Conservation (phyloP, 2,888 invertebrate species). For the Brachypterus glaber region DNA sequence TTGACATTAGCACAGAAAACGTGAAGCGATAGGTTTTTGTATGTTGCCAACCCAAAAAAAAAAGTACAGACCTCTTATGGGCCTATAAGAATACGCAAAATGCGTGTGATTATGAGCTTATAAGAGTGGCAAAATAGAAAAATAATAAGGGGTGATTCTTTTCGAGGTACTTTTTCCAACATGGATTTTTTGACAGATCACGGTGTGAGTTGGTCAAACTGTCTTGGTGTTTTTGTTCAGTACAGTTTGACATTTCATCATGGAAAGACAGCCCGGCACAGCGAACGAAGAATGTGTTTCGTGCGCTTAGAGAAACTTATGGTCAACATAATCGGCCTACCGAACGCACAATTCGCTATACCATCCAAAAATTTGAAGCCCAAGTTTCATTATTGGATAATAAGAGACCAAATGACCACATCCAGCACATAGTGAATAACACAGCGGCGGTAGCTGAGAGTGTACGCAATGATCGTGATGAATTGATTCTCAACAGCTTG, state of each 20-base stretch:
- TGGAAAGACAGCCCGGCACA: background rate
- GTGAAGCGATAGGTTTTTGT: no score
- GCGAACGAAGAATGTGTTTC: constrained; percentile 8
- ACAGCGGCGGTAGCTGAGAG: constrained; percentile 3
- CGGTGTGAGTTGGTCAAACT: background rate
- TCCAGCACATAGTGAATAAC: constrained; percentile 9
- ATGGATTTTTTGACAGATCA: background rate
- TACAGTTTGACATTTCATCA: background rate
- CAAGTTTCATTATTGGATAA: constrained; percentile 14
- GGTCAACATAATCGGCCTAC: background rate
- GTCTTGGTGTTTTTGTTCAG: background rate
- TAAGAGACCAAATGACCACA: constrained; percentile 1
- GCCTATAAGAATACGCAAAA: no score
- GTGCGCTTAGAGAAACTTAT: constrained; percentile 13
- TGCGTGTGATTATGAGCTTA: no score
- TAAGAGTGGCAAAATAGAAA: no score
- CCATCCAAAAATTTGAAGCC: constrained; percentile 10
- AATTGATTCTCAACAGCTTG: constrained; percentile 5
- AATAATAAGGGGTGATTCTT: no score
- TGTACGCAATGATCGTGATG: background rate
- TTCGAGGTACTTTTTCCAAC: background rate
- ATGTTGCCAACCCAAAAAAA: no score
- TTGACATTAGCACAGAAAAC: no score
- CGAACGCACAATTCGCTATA: constrained; percentile 2
- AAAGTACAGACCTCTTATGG: no score